phyloP scores from a whole-genome alignment of 2,797 vertebrate genomes.

The Chelon auratus region DNA sequence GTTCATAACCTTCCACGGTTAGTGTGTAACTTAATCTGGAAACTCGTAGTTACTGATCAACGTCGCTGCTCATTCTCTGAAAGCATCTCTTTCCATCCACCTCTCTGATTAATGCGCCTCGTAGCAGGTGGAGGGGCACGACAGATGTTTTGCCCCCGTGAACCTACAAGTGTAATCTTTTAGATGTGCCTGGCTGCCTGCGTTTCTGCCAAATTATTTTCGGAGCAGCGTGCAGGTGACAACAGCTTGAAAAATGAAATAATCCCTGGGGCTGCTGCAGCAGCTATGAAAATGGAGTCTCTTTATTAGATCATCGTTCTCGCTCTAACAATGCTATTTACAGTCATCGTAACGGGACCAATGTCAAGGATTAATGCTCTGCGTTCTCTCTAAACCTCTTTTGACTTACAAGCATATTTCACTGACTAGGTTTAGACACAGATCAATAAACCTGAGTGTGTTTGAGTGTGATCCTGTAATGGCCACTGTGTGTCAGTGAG shows the following conservation, averaged over 20 bases:
- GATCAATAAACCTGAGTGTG: conserved; percentile 62
- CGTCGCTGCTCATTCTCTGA: conserved; percentile 33
- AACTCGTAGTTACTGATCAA: conserved; percentile 63
- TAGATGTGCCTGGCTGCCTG: conserved; percentile 42
- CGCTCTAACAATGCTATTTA: conserved; percentile 58
- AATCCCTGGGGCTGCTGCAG: conserved; percentile 38
- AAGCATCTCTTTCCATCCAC: conserved; percentile 30
- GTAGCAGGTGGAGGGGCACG: conserved; percentile 32
- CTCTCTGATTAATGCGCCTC: conserved; percentile 43
- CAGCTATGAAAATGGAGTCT: conserved; percentile 49
- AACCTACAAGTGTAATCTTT: conserved; percentile 58
- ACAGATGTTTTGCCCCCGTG: conserved; percentile 62
- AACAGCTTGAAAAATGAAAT: conserved; percentile 69
- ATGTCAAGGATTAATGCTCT: conserved; percentile 59
- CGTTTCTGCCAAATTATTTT: conserved; percentile 62
- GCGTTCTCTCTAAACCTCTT: conserved; percentile 30
- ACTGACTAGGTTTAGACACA: conserved; percentile 36
- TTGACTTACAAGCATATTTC: conserved; percentile 42
- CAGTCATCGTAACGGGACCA: conserved; percentile 52
- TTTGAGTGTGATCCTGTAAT: conserved; percentile 42
- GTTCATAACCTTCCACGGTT: conserved; percentile 53
- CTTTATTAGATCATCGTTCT: conserved; percentile 68
- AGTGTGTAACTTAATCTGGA: conserved; percentile 55
- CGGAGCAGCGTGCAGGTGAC: conserved; percentile 59
- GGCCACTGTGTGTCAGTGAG: conserved; percentile 11